Evolutionary conservation across 1,140 invertebrate genomes (phyloP), one percentile per base, ranked within the genome.

Genomic region (Trachymyrmex cornetzi): DNA sequence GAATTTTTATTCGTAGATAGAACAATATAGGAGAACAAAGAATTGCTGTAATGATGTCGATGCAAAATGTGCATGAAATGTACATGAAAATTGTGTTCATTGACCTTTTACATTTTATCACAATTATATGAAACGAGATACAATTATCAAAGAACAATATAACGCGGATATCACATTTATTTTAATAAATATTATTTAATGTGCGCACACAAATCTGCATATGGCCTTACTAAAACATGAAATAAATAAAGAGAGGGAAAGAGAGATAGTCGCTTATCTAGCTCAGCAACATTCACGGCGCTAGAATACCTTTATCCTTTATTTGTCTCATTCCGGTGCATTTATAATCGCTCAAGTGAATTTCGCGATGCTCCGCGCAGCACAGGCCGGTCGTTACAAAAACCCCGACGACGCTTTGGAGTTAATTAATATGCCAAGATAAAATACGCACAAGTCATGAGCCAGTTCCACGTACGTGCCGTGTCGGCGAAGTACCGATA

Each of bases 341-440:
- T 84, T 84, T 84, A 84, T 75, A 75, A 84, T 84, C 53, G 80
- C 69, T 74, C 24, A 24, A 75, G 80, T 61, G 80, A 84, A 61
- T 61, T 84, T 75, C 69, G 30, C 79, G 66, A 77, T 24, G 61
- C 61, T 64, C n/a, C 50, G 55, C 71, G 57, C 82, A 53, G 71
- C 27, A 22, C 61, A 50, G 48, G 7, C 50, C 22, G n/a, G 14
- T n/a, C 44, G 27, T 44, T 59, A 59, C 30, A 85, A 85, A 85
- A 85, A 66, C 30, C 48, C 50, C 34, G 16, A 50, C 24, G 61
- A 85, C 24, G 61, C 72, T 79, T 61, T 34, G 30, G 24, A 77
- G 30, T 85, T 79, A 85, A 85, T 85, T 77, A 85, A 79, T 85
- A 85, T 57, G 48, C 75, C 82, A 85, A 44, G 44, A 66, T 85